Percentiles rank a stretch among this genome's conserved stretches.
Evolutionary conservation across 2,113 vertebrate genomes (phyloP).

Genomic region (Bungarus multicinctus): DNA sequence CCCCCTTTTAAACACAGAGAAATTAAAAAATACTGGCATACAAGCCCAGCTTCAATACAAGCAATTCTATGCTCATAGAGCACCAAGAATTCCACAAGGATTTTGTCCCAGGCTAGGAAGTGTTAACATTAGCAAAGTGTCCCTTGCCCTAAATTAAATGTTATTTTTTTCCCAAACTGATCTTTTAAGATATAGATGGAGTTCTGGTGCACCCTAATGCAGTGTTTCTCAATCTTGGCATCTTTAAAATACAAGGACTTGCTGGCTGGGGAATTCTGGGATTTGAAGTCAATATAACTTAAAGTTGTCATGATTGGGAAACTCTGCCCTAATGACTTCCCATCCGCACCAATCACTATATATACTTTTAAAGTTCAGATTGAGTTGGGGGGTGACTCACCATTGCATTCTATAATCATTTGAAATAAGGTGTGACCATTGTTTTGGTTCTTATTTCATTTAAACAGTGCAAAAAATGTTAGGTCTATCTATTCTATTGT

Average conservation of each 20-base stretch:
- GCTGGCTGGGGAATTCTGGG: neutral
- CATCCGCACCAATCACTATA: neutral
- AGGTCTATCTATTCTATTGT: neutral
- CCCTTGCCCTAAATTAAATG: conserved; percentile 29
- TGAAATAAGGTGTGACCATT: neutral
- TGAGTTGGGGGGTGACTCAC: neutral
- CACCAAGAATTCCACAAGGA: conserved; percentile 30
- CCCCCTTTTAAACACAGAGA: neutral
- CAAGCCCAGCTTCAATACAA: conserved; percentile 25
- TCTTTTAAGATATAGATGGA: conserved; percentile 33
- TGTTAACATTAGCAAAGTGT: neutral
- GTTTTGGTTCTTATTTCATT: conserved; percentile 28
- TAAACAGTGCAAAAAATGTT: neutral
- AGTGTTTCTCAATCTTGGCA: neutral
- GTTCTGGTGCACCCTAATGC: neutral
- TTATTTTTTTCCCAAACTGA: conserved; percentile 40
- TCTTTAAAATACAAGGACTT: neutral
- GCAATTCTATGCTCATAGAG: neutral
- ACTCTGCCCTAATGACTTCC: neutral
- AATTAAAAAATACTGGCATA: neutral
- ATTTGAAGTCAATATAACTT: conserved; percentile 28
- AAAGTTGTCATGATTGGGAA: neutral
- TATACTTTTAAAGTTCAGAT: neutral
- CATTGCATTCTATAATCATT: conserved; percentile 43
- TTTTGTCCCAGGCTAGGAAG: neutral